Base-by-base conservation (phyloP, 1,140 invertebrate genomes). In the Pachypeltis micranthus region DNA sequence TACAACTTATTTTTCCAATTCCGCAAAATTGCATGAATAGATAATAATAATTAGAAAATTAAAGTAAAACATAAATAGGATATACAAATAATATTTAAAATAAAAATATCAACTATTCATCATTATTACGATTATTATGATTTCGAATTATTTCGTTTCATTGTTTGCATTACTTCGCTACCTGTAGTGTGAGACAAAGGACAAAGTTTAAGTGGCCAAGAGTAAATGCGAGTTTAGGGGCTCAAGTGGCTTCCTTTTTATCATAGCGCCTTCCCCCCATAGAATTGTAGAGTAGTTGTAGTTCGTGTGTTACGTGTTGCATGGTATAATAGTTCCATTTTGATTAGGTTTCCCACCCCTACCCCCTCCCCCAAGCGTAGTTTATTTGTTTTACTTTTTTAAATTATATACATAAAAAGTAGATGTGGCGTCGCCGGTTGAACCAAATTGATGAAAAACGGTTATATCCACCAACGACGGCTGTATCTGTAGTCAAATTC, bases 111-210 rank as follows among this genome's bases (percentile, higher is more conserved):
- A 21, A 51, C 7, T 14, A 51, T 51, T 51, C 47, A 51, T 51
- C 12, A 51, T 51, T n/a, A n/a, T n/a, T n/a, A n/a, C n/a, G n/a
- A n/a, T n/a, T n/a, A n/a, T n/a, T n/a, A n/a, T n/a, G n/a, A n/a
- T n/a, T n/a, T n/a, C n/a, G n/a, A 39, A 39, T 39, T 39, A 39
- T 47, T 47, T 19, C n/a, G 24, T 47, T 19, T 47, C n/a, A 47
- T 47, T 59, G 28, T 31, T 59, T 59, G 57, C 63, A 64, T 64
- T 64, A 64, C 63, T 64, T 64, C 63, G 63, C 63, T 64, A 64
- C 63, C 63, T 64, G 63, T 64, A 64, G 63, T 58, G 34, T 60
- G 28, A 58, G n/a, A 51, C 19, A 51, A 59, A n/a, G n/a, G n/a
- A n/a, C n/a, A n/a, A 55, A 59, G 57, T 51, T 57, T 23, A 63